Conservation (phyloP, 2,888 invertebrate species). For the Bellardia bayeri region DNA sequence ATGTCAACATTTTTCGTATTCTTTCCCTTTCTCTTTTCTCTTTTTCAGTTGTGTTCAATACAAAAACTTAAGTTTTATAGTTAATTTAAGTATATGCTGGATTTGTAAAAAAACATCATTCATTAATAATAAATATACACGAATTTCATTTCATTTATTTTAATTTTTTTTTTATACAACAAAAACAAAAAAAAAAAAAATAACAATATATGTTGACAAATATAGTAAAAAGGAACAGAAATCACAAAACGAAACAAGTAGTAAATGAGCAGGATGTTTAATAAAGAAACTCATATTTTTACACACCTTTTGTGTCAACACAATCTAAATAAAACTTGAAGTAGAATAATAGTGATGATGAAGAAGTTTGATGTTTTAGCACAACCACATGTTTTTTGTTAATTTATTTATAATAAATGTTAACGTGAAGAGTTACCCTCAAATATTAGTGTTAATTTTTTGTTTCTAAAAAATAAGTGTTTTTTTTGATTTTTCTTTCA, state of each 20-base stretch:
- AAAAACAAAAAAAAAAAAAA: neutral
- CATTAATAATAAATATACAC: slow-evolving; percentile 50
- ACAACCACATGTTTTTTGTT: slow-evolving; percentile 53
- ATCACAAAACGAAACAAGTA: neutral
- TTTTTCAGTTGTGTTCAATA: neutral
- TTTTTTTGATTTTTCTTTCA: too few species aligned
- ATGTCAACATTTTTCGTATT: neutral
- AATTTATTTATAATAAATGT: neutral
- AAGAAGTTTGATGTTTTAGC: slow-evolving; percentile 27
- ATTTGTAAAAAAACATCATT: slow-evolving; percentile 34
- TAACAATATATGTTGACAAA: too few species aligned
- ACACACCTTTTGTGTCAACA: slow-evolving; percentile 68
- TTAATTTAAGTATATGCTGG: neutral
- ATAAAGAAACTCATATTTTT: slow-evolving; percentile 53
- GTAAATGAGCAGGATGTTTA: slow-evolving; percentile 58
- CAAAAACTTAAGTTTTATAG: neutral
- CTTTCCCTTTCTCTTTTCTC: neutral
- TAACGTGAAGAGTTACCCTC: slow-evolving; percentile 17
- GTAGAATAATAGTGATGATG: slow-evolving; percentile 36
- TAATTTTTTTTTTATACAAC: slow-evolving; percentile 12
- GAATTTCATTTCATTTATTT: slow-evolving; percentile 22
- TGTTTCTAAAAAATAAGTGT: too few species aligned
- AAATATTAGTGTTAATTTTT: too few species aligned
- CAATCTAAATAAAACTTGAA: slow-evolving; percentile 36
- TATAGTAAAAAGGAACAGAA: slow-evolving; percentile 2